Conservation (phyloP, 1,140 invertebrate species). For the Popillia japonica region DNA sequence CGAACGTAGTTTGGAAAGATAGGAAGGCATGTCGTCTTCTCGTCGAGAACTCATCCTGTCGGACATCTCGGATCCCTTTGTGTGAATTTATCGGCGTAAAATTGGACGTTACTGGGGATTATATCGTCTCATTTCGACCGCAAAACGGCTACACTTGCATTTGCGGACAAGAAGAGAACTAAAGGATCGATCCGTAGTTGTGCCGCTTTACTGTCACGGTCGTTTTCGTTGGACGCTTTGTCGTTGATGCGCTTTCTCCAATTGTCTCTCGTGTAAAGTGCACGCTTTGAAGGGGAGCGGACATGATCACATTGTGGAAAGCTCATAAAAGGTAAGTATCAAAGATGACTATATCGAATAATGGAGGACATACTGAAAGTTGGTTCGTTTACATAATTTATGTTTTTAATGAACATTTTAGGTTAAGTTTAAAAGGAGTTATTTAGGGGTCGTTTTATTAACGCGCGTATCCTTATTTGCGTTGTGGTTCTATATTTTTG, state of each 20-base stretch:
- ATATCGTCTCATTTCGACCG: conserved; percentile 30
- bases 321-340: not conserved
- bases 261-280: not conserved
- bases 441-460: too few species aligned
- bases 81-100: conserved; percentile 32
- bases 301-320: not conserved
- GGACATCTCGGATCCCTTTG: conserved; percentile 27
- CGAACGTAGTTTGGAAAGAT: conserved; percentile 13
- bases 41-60: not conserved
- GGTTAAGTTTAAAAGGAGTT: too few species aligned
- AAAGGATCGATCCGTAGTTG: conserved; percentile 5
- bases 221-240: conserved; percentile 1
- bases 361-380: too few species aligned
- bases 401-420: too few species aligned
- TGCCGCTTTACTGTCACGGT: not conserved
- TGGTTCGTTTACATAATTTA: too few species aligned
- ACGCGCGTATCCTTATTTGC: too few species aligned
- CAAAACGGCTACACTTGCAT: conserved; percentile 6
- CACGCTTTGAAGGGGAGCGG: not conserved
- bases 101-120: conserved; percentile 33
- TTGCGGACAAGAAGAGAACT: conserved; percentile 6
- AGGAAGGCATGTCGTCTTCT: not conserved
- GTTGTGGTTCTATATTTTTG: too few species aligned
- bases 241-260: not conserved
- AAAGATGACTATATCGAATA: not conserved